Conservation (phyloP, 2,797 vertebrate genomes). For the Siniperca scherzeri region DNA sequence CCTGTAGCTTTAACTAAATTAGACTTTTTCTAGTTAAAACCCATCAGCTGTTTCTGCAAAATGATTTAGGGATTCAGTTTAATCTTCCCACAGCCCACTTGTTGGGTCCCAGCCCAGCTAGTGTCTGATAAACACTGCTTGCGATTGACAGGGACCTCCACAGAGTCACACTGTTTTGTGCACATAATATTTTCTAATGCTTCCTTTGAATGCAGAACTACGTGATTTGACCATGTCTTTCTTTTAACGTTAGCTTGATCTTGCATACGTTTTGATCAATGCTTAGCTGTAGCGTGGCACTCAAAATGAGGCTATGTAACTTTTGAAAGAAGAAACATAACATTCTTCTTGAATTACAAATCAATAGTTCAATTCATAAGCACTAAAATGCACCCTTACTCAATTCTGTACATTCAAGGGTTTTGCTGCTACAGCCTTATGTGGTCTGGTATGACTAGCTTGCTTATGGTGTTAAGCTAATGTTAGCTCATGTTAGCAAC, state of each 20-base stretch:
- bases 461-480: neutral
- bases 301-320: neutral
- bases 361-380: neutral
- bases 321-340: neutral
- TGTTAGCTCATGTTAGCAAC: neutral
- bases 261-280: neutral
- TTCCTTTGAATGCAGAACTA: neutral
- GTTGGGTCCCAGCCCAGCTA: slow-evolving; percentile 53
- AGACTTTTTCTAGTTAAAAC: slow-evolving; percentile 51
- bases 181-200: neutral
- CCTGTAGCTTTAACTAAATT: slow-evolving; percentile 54
- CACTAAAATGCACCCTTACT: neutral
- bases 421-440: neutral
- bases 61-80: slow-evolving; percentile 61
- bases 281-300: neutral
- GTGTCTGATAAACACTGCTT: slow-evolving; percentile 41
- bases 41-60: slow-evolving; percentile 50
- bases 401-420: no score
- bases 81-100: slow-evolving; percentile 62
- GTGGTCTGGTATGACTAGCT: neutral
- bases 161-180: neutral
- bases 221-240: neutral
- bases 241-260: neutral
- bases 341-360: neutral
- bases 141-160: neutral